Evolutionary conservation across 2,888 invertebrate species (phyloP).

Genomic region (Polylopha cassiicola): DNA sequence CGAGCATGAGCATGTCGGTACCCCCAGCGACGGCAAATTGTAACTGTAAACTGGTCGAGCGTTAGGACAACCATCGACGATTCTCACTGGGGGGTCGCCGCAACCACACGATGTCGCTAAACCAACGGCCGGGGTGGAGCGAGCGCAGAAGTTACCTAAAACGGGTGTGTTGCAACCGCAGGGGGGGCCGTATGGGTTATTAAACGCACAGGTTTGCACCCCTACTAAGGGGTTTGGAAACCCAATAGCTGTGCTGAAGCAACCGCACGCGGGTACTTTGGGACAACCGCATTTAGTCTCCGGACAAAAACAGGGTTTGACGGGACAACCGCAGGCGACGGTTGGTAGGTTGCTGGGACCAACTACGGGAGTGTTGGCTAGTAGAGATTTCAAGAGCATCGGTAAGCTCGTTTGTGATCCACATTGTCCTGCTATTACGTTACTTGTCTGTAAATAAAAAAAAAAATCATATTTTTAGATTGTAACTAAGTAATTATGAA

Average conservation of each 20-base stretch:
- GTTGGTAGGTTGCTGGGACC: no score
- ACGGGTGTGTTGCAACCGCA: constrained; percentile 8
- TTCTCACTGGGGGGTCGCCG: constrained; percentile 9
- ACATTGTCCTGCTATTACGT: no score
- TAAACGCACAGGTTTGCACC: constrained; percentile 9
- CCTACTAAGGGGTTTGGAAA: constrained; percentile 8
- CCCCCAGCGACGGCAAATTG: constrained; percentile 14
- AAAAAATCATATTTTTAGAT: no score
- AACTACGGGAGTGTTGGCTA: no score
- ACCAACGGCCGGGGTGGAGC: constrained; percentile 8
- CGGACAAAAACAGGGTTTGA: constrained; percentile 28
- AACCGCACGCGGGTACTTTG: constrained; percentile 29
- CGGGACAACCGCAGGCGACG: no score
- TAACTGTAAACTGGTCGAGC: constrained; percentile 10
- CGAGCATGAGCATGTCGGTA: constrained; percentile 24
- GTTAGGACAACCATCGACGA: constrained; percentile 14
- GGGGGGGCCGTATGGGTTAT: constrained; percentile 5
- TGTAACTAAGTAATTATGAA: no score
- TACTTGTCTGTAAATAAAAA: no score
- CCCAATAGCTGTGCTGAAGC: constrained; percentile 11
- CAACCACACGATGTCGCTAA: constrained; percentile 5
- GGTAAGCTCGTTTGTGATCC: no score
- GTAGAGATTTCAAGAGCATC: no score
- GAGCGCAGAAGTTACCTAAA: constrained; percentile 10
- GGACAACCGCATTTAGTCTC: constrained; percentile 24